Evolutionary conservation across 1,140 invertebrate genomes (phyloP).

Genomic region (Pseudomyrmex pallidus): DNA sequence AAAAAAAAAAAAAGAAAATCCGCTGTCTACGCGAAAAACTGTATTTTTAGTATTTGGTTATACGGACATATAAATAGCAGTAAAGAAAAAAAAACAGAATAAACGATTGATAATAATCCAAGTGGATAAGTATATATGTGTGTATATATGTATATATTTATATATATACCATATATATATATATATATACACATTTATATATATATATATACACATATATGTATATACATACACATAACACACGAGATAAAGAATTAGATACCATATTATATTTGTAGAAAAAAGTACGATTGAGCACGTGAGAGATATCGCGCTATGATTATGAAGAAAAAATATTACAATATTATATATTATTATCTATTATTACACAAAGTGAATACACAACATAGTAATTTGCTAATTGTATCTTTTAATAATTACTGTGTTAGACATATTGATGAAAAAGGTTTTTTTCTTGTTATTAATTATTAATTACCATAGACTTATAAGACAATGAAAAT

Average conservation of each 20-base stretch:
- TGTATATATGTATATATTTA: not conserved
- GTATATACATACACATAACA: constrained; percentile 65
- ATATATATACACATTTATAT: constrained; percentile 35
- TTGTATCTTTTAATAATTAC: constrained; percentile 86
- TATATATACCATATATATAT: constrained; percentile 50
- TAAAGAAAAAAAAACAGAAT: constrained; percentile 70
- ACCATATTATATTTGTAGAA: constrained; percentile 85
- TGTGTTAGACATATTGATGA: constrained; percentile 84
- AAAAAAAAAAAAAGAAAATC: constrained; percentile 68
- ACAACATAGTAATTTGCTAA: constrained; percentile 86
- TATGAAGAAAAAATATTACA: constrained; percentile 83
- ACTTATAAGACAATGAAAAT: constrained; percentile 84
- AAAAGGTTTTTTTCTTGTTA: constrained; percentile 85
- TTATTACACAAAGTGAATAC: constrained; percentile 85
- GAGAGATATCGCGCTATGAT: constrained; percentile 83
- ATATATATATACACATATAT: constrained; percentile 45
- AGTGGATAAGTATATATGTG: constrained; percentile 78
- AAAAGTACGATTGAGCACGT: constrained; percentile 80
- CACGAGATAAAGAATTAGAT: constrained; percentile 81
- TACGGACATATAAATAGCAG: constrained; percentile 80
- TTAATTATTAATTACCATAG: constrained; percentile 84
- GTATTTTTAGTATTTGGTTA: constrained; percentile 85
- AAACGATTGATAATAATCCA: constrained; percentile 84
- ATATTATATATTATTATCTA: constrained; percentile 84
- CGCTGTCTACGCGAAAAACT: constrained; percentile 80